phyloP scores from a whole-genome alignment of 1,140 invertebrate genomes.

The Cherax quadricarinatus region DNA sequence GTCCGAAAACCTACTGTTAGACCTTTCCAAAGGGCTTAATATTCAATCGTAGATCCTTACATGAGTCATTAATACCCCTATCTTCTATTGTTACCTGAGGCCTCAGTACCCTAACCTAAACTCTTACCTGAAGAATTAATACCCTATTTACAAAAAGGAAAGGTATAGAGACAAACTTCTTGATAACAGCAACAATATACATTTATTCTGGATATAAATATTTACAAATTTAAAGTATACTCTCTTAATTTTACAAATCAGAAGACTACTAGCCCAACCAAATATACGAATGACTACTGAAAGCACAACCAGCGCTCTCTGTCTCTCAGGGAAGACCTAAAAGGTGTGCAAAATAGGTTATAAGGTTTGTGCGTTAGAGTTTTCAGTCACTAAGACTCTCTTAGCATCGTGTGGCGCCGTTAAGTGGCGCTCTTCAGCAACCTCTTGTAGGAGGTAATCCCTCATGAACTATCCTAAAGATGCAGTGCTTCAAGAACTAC shows the following conservation, averaged over 20 bases:
- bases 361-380: constrained; percentile 2
- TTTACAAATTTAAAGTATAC: constrained; percentile 18
- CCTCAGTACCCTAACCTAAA: too few relatives aligned
- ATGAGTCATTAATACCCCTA: too few relatives aligned
- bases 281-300: background rate
- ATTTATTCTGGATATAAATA: constrained; percentile 13
- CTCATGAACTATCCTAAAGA: background rate
- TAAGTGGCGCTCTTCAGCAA: background rate
- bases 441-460: background rate
- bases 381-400: background rate
- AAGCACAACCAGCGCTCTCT: background rate
- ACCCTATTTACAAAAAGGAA: too few relatives aligned
- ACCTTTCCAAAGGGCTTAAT: too few relatives aligned
- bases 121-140: too few relatives aligned
- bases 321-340: background rate
- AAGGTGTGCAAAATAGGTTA: background rate
- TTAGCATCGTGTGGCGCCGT: background rate
- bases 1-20: too few relatives aligned
- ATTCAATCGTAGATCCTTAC: too few relatives aligned
- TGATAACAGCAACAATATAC: constrained; percentile 9
- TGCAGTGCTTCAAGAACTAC: background rate
- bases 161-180: background rate
- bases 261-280: background rate
- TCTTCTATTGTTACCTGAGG: too few relatives aligned
- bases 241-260: background rate